These are phyloP conservation scores for Cherax destructor DNA, from an alignment of 1,140 invertebrate species.

Conservation along the genomic window DNA sequence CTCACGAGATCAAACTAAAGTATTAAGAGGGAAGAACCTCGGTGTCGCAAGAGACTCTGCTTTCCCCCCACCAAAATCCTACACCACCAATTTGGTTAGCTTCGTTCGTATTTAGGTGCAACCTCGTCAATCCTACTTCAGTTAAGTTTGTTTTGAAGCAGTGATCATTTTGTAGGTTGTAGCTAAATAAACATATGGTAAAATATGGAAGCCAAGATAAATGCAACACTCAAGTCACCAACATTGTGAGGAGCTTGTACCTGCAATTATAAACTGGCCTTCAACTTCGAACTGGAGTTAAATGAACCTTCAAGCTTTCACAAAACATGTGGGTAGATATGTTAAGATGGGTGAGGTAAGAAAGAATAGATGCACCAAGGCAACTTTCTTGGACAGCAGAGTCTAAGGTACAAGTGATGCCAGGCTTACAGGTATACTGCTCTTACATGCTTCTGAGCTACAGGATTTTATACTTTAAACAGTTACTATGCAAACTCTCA, in stretches of 20 bases:
- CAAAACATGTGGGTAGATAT: slow-evolving; percentile 11
- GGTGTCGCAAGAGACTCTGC: slow-evolving; percentile 43
- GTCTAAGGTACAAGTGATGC: slow-evolving; percentile 57
- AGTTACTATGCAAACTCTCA: neutral
- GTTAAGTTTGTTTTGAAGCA: neutral
- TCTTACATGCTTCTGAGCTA: slow-evolving; percentile 7
- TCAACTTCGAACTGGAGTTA: neutral
- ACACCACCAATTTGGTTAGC: slow-evolving; percentile 13
- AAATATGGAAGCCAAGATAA: neutral
- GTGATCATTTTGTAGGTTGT: neutral
- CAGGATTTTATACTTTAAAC: neutral
- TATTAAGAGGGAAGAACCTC: slow-evolving; percentile 67
- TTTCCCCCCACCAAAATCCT: slow-evolving; percentile 26
- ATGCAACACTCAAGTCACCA: neutral
- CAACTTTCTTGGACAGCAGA: slow-evolving; percentile 32
- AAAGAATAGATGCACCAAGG: neutral
- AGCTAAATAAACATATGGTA: neutral
- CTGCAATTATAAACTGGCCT: neutral
- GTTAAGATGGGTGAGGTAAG: neutral
- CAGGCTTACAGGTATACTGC: slow-evolving; percentile 31
- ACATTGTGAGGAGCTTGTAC: neutral
- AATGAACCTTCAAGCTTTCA: neutral
- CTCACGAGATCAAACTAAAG: slow-evolving; percentile 69
- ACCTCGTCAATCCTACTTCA: neutral
- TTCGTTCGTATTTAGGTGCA: neutral